Conservation (phyloP, 2,797 vertebrate species). For the Neosilurus mollespiculum region DNA sequence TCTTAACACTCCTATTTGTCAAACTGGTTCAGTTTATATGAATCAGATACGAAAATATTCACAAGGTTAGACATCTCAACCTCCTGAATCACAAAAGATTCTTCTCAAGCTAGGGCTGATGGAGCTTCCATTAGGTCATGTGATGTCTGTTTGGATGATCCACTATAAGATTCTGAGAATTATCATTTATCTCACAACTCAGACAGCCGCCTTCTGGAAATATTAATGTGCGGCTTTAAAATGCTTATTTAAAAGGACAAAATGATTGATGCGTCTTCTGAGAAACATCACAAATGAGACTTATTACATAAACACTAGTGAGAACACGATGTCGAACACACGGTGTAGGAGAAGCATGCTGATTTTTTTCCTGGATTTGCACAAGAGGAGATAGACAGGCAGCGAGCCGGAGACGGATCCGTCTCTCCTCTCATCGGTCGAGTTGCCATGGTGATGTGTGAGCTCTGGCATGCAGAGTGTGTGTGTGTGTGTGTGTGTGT, state of each 20-base stretch:
- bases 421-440: slow-evolving; percentile 36
- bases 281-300: neutral
- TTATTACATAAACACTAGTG: neutral
- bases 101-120: neutral
- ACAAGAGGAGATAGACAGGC: slow-evolving; percentile 14
- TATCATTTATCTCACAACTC: neutral
- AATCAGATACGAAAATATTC: slow-evolving; percentile 2
- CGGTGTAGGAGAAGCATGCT: neutral
- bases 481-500: slow-evolving; percentile 16
- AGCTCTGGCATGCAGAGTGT: slow-evolving; percentile 40
- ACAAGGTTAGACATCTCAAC: neutral
- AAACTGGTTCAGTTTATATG: neutral
- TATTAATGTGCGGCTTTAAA: neutral
- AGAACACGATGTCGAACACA: neutral
- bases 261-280: neutral
- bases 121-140: slow-evolving; percentile 6
- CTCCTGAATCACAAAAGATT: neutral
- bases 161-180: neutral
- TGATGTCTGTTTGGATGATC: neutral
- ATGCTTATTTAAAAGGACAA: neutral
- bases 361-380: slow-evolving; percentile 26
- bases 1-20: neutral
- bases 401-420: slow-evolving; percentile 14
- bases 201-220: neutral
- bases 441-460: slow-evolving; percentile 55